Conservation (phyloP, 64 coral and sea anemone genomes). For the Porites australiensis region DNA sequence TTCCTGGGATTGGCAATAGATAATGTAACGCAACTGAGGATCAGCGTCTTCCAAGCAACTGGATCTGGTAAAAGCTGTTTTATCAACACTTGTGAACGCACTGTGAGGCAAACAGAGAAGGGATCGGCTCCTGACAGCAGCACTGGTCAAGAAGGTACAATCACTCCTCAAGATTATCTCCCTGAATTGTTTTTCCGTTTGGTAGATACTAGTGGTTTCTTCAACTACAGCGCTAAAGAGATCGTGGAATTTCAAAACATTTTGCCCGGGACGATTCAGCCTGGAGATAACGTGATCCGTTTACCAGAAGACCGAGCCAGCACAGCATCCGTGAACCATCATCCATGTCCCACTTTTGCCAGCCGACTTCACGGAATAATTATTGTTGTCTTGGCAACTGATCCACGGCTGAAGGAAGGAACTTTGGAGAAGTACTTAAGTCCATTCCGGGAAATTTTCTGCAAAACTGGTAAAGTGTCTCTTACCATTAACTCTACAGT, state of each 20-base stretch:
- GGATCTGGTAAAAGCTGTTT: constrained; percentile 90
- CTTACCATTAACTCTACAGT: too few species aligned
- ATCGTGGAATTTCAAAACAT: constrained; percentile 64
- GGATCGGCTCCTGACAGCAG: constrained; percentile 4
- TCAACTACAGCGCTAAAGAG: constrained; percentile 49
- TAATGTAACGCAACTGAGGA: constrained; percentile 68
- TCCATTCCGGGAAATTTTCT: constrained; percentile 63
- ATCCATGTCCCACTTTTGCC: background rate
- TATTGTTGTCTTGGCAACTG: constrained; percentile 50
- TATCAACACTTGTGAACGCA: constrained; percentile 77
- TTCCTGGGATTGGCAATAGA: constrained; percentile 56
- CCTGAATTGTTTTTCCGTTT: constrained; percentile 70
- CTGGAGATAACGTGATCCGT: constrained; percentile 61
- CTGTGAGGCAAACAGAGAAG: constrained; percentile 44
- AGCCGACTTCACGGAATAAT: constrained; percentile 36
- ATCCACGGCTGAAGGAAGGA: constrained; percentile 40
- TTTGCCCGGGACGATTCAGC: constrained; percentile 54
- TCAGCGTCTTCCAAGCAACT: constrained; percentile 83
- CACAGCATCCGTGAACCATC: background rate
- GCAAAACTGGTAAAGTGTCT: constrained; percentile 41
- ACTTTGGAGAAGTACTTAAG: constrained; percentile 59
- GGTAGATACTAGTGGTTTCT: constrained; percentile 84
- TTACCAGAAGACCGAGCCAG: constrained; percentile 13
- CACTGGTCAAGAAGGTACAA: constrained; percentile 3
- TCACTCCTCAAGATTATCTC: constrained; percentile 70